These are phyloP conservation scores for Trichogramma pretiosum DNA, from an alignment of 1,140 invertebrate species.

Conservation along the genomic window DNA sequence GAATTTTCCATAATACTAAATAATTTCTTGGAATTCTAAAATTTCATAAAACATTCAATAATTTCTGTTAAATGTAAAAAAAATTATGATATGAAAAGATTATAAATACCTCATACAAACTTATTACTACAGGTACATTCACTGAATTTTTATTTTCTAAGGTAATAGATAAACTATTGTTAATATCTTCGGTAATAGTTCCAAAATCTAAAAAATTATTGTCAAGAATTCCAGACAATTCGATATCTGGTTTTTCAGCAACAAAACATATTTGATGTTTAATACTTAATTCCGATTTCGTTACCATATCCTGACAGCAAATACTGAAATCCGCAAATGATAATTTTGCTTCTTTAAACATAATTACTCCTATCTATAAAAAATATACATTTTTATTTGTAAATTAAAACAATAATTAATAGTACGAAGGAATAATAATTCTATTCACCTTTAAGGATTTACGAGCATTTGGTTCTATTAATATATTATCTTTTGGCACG, in stretches of 20 bases:
- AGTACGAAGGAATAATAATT: background rate
- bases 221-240: conserved; percentile 20
- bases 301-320: conserved; percentile 34
- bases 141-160: conserved; percentile 37
- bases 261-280: conserved; percentile 39
- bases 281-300: conserved; percentile 28
- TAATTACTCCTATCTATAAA: conserved; percentile 31
- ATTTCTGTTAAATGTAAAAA: background rate
- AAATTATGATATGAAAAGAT: conserved; percentile 8
- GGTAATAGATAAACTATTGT: conserved; percentile 24
- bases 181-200: conserved; percentile 24
- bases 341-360: conserved; percentile 31
- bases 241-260: conserved; percentile 32
- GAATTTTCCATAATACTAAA: conserved; percentile 20
- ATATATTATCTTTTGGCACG: conserved; percentile 26
- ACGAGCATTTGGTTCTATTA: conserved; percentile 31
- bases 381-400: conserved; percentile 6
- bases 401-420: background rate
- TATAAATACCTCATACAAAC: conserved; percentile 29
- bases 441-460: conserved; percentile 25
- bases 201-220: conserved; percentile 29
- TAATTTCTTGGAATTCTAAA: conserved; percentile 18
- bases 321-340: conserved; percentile 30
- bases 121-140: conserved; percentile 27
- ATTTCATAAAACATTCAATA: background rate